Evolutionary conservation across 2,797 vertebrate species (phyloP).

Genomic region (Poeciliopsis gracilis): DNA sequence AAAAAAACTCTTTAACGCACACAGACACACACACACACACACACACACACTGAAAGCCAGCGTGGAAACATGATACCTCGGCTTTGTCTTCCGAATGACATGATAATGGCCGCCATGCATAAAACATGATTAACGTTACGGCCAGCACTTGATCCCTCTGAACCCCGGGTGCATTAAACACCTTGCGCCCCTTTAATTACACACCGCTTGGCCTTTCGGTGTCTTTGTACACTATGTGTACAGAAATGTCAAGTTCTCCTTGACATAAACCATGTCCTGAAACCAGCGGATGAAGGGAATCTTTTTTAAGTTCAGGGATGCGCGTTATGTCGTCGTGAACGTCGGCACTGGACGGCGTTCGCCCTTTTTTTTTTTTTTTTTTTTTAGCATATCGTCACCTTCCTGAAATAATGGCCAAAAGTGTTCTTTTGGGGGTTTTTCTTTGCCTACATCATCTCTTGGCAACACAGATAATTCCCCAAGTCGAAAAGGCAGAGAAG

Average conservation of each 20-base stretch:
- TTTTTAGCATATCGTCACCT: too few relatives aligned
- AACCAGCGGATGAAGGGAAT: neutral
- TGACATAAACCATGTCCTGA: neutral
- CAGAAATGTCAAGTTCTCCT: neutral
- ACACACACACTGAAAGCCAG: neutral
- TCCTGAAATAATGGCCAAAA: too few relatives aligned
- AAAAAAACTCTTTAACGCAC: neutral
- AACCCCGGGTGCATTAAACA: slow-evolving; percentile 56
- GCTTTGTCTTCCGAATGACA: slow-evolving; percentile 53
- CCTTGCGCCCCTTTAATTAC: slow-evolving; percentile 72
- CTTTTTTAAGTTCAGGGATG: neutral
- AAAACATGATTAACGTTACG: slow-evolving; percentile 68
- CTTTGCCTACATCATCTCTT: too few relatives aligned
- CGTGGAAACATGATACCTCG: slow-evolving; percentile 59
- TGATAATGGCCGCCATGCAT: slow-evolving; percentile 73
- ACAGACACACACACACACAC: neutral
- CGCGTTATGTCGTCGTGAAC: neutral
- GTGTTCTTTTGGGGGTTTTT: too few relatives aligned
- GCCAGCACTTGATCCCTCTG: slow-evolving; percentile 69
- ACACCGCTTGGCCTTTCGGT: slow-evolving; percentile 28
- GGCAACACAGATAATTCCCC: too few relatives aligned
- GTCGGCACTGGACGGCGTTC: neutral
- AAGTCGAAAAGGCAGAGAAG: neutral
- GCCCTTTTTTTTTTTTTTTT: neutral
- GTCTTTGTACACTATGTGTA: neutral